Conservation (phyloP, 2,797 vertebrate genomes). For the Dromococcyx pavoninus region DNA sequence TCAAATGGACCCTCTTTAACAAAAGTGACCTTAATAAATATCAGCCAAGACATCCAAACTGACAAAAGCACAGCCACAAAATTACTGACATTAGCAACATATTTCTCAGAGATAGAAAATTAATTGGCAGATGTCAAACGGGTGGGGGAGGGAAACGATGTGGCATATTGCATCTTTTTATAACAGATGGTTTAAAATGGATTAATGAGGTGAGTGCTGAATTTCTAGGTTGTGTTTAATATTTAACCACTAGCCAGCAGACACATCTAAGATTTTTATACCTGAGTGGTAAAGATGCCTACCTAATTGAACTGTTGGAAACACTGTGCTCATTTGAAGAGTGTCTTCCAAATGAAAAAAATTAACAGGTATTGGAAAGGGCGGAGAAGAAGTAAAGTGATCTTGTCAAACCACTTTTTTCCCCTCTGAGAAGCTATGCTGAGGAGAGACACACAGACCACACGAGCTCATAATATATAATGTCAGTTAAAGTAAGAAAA, state of each 20-base stretch:
- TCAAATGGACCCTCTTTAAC: background rate
- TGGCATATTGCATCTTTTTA: constrained; percentile 23
- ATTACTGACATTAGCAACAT: background rate
- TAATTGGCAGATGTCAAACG: background rate
- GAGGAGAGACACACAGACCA: background rate
- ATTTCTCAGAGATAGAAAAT: constrained; percentile 9
- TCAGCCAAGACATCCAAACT: background rate
- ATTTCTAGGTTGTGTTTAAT: constrained; percentile 51
- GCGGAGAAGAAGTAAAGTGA: background rate
- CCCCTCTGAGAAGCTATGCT: background rate
- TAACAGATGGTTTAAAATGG: constrained; percentile 60
- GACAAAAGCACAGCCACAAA: background rate
- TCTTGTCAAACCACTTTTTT: background rate
- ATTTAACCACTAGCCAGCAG: constrained; percentile 31
- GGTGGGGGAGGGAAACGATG: background rate
- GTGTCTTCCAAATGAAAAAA: background rate
- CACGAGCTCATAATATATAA: background rate
- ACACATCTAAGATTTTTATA: background rate
- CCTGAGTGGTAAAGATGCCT: background rate
- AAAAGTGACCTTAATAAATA: background rate
- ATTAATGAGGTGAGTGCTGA: constrained; percentile 44
- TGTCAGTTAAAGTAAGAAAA: background rate
- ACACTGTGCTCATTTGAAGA: background rate
- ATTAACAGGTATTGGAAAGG: background rate
- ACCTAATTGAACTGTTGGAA: background rate